These are phyloP conservation scores for Dasypolia templi DNA, from an alignment of 2,888 invertebrate species.

Conservation along the genomic window DNA sequence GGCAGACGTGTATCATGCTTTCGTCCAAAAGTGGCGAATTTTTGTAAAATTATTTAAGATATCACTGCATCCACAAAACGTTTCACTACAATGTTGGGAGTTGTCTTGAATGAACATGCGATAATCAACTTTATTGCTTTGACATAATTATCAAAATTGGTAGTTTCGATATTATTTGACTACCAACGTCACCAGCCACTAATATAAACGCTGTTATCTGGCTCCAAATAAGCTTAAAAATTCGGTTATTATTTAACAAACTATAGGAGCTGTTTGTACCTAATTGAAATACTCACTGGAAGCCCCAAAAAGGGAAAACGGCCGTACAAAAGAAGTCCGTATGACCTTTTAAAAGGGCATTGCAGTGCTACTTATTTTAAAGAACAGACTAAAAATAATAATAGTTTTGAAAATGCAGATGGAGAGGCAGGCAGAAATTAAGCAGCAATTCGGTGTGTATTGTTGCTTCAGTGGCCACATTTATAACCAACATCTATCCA, in stretches of 20 bases:
- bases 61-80: background rate
- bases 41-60: background rate
- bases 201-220: conserved; percentile 55
- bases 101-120: background rate
- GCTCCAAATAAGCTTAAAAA: conserved; percentile 38
- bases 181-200: conserved; percentile 18
- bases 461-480: background rate
- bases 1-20: too few relatives aligned
- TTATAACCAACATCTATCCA: background rate
- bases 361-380: conserved; percentile 13
- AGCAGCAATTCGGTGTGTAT: background rate
- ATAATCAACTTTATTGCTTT: background rate
- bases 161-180: conserved; percentile 11
- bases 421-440: too few relatives aligned
- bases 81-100: background rate
- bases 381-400: too few relatives aligned
- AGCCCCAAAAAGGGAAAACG: conserved; percentile 14
- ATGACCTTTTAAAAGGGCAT: background rate
- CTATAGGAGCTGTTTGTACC: background rate
- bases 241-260: conserved; percentile 29
- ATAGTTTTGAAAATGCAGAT: too few relatives aligned
- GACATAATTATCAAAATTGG: conserved; percentile 8
- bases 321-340: background rate
- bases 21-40: too few relatives aligned
- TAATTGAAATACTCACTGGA: conserved; percentile 25